phyloP scores from a whole-genome alignment of 2,113 vertebrate genomes.

The Echinops telfairi region DNA sequence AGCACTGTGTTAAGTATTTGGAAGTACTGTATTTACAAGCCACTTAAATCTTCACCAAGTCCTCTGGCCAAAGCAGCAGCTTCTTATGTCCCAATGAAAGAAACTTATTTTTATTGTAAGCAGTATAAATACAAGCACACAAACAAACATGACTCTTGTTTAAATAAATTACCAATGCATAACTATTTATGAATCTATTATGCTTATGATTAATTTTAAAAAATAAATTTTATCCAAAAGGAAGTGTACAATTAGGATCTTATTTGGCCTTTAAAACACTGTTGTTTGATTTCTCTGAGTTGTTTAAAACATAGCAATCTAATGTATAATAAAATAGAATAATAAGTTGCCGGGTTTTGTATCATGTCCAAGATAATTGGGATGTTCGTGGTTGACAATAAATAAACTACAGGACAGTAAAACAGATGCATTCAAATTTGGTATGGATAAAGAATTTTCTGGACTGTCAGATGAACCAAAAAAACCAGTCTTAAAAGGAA shows the following conservation, averaged over 20 bases:
- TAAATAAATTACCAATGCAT: slow-evolving; percentile 18
- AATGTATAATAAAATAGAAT: background rate
- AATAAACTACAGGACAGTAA: background rate
- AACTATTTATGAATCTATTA: background rate
- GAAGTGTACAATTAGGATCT: too few species aligned
- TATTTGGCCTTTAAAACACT: too few species aligned
- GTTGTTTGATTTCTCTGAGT: too few species aligned
- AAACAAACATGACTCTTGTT: slow-evolving; percentile 31
- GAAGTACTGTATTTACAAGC: slow-evolving; percentile 33
- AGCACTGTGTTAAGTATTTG: slow-evolving; percentile 50
- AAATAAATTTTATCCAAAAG: too few species aligned
- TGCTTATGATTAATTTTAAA: too few species aligned
- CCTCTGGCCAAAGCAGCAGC: slow-evolving; percentile 55
- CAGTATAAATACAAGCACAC: background rate
- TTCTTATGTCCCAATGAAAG: slow-evolving; percentile 35
- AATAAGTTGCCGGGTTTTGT: background rate
- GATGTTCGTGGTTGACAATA: background rate
- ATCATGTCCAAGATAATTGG: background rate
- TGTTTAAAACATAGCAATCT: background rate
- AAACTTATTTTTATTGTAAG: slow-evolving; percentile 37
- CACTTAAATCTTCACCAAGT: slow-evolving; percentile 37
- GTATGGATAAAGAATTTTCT: background rate
- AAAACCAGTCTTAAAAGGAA: background rate
- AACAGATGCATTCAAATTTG: background rate
- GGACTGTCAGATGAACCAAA: background rate